Base-by-base conservation (phyloP, 2,888 invertebrate species). In the Himalopsyche tibetana region DNA sequence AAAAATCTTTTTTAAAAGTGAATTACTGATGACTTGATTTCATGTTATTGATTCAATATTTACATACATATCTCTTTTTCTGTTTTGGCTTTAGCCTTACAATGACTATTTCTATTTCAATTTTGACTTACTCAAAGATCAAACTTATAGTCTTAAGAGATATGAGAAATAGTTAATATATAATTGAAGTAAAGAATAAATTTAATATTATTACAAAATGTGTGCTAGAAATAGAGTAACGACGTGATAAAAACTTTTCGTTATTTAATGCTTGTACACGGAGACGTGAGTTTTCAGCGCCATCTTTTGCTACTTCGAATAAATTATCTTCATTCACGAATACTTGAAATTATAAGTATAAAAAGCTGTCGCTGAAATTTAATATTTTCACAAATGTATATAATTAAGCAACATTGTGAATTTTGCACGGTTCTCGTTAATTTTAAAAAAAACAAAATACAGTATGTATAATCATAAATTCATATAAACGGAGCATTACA, bases 261-360 rank as follows among this genome's bases (percentile, higher is more conserved):
- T 80, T 80, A 42, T 36, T 80, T 80, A 80, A 80, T 80, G 80
- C 80, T 19, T n/a, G 80, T 42, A 42, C 80, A 80, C 80, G 80
- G 74, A 51, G 51, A 51, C 74, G 28, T 38, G 74, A 38, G 28
- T 38, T 42, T 40, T 38, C 80, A 80, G 80, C 80, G 80, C 40
- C 42, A 38, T 80, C 80, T 42, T 38, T 38, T 42, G 80, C n/a
- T 15, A 38, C n/a, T 12, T 80, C 80, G 80, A 36, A 80, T 80
- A 80, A 38, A 80, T 40, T 80, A 40, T 38, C n/a, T 42, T 40
- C 12, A 42, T 42, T 36, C 40, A n/a, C 38, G 80, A 36, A n/a
- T 63, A 19, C 8, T 63, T 63, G 28, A 51, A 51, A 51, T 51
- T 63, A 19, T 19, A 63, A 63, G 1, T 9, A 63, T n/a, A 19